Percentiles rank a stretch among this genome's conserved stretches.
phyloP scores from a whole-genome alignment of 2,797 vertebrate genomes.

The Sandelia bainsii region DNA sequence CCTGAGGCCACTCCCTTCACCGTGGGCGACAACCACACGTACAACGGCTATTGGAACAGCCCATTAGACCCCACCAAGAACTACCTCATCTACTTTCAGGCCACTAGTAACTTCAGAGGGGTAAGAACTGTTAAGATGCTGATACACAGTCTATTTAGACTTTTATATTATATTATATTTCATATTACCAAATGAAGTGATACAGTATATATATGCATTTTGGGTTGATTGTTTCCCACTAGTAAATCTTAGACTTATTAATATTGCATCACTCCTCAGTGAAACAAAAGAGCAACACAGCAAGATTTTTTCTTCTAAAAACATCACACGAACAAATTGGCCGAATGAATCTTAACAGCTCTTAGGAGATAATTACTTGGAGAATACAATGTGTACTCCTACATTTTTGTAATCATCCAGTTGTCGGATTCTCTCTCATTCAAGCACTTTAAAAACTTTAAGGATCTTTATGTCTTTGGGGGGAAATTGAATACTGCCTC shows the following conservation, averaged over 20 bases:
- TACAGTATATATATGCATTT: conserved; percentile 5
- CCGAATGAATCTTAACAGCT: conserved; percentile 13
- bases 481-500: conserved; percentile 30
- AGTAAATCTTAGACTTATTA: conserved; percentile 6
- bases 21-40: conserved; percentile 97
- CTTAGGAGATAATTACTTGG: conserved; percentile 31
- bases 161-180: no score
- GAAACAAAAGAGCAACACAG: conserved; percentile 4
- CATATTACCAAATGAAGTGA: conserved; percentile 1
- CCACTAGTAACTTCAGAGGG: conserved; percentile 94
- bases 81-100: conserved; percentile 97
- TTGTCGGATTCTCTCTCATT: conserved; percentile 34
- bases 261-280: conserved; percentile 18
- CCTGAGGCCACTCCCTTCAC: conserved; percentile 93
- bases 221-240: conserved; percentile 13
- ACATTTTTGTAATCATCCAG: conserved; percentile 10
- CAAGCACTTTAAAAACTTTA: conserved; percentile 26
- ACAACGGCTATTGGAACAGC: conserved; percentile 96
- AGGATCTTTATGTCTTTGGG: not conserved
- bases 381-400: not conserved
- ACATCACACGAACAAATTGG: not conserved
- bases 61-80: conserved; percentile 94
- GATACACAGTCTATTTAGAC: conserved; percentile 41
- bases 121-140: conserved; percentile 80
- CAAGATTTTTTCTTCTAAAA: not conserved